These are phyloP conservation scores for Cenopis cana DNA, from an alignment of 2,888 invertebrate species.

Conservation along the genomic window DNA sequence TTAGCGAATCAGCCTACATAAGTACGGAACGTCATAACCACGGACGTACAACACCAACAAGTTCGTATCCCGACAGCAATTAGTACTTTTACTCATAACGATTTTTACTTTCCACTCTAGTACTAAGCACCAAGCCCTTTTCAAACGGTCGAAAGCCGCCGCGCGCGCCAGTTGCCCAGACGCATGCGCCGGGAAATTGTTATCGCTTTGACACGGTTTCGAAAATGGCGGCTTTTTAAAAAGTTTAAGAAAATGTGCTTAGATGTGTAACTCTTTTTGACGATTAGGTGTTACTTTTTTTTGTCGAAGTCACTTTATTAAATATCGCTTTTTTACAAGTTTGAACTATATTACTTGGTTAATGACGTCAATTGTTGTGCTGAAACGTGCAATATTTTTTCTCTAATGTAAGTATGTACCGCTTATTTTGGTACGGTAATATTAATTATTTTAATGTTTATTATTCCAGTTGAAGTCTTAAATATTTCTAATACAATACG, in stretches of 20 bases:
- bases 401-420: background rate
- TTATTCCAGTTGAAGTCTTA: too few species aligned
- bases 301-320: too few species aligned
- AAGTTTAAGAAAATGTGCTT: background rate
- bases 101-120: slow-evolving; percentile 71
- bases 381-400: background rate
- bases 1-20: background rate
- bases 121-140: slow-evolving; percentile 66
- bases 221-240: slow-evolving; percentile 30
- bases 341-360: background rate
- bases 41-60: background rate
- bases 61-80: slow-evolving; percentile 21
- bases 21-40: background rate
- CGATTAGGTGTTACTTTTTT: too few species aligned
- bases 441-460: background rate
- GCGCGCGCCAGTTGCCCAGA: slow-evolving; percentile 51
- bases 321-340: background rate
- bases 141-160: slow-evolving; percentile 67
- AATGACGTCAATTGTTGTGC: background rate
- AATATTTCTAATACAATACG: too few species aligned
- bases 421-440: background rate
- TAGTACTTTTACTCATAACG: slow-evolving; percentile 63
- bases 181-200: slow-evolving; percentile 52
- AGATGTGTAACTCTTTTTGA: background rate
- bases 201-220: slow-evolving; percentile 35